Conservation (phyloP, 2,888 invertebrate genomes). For the Chaetogeoica ovagalla region DNA sequence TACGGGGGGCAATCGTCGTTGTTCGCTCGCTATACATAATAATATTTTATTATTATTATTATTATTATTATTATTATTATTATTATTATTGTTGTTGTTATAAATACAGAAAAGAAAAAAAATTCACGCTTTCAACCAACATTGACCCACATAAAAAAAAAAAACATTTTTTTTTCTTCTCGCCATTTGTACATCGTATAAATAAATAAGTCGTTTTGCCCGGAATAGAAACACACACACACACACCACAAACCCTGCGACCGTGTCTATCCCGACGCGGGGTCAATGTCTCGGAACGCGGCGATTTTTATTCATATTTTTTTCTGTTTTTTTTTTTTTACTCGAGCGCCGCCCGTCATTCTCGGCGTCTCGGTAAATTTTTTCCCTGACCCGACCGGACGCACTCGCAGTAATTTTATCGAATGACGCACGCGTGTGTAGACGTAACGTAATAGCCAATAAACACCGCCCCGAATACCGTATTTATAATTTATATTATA, state of each 20-base stretch:
- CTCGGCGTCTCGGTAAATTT: too few species aligned
- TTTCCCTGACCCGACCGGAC: too few species aligned
- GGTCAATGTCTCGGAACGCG: not conserved
- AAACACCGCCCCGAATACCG: too few species aligned
- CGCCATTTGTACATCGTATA: not conserved
- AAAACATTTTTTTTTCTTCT: not conserved
- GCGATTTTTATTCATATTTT: constrained; percentile 8
- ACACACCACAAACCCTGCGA: not conserved
- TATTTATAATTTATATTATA: too few species aligned
- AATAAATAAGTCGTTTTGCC: not conserved
- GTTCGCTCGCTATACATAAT: not conserved
- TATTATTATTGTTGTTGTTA: too few species aligned
- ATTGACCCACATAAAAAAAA: constrained; percentile 1
- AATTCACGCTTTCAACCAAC: constrained; percentile 26
- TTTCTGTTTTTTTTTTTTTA: not conserved
- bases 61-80: too few species aligned
- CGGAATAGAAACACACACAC: not conserved
- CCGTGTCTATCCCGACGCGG: not conserved
- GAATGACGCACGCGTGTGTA: too few species aligned
- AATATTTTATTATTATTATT: too few species aligned
- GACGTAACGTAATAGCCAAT: too few species aligned
- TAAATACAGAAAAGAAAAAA: not conserved
- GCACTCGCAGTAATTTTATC: too few species aligned
- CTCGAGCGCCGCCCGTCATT: not conserved
- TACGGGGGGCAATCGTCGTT: not conserved